Conservation (phyloP, 2,888 invertebrate species). For the Drosophila robusta region DNA sequence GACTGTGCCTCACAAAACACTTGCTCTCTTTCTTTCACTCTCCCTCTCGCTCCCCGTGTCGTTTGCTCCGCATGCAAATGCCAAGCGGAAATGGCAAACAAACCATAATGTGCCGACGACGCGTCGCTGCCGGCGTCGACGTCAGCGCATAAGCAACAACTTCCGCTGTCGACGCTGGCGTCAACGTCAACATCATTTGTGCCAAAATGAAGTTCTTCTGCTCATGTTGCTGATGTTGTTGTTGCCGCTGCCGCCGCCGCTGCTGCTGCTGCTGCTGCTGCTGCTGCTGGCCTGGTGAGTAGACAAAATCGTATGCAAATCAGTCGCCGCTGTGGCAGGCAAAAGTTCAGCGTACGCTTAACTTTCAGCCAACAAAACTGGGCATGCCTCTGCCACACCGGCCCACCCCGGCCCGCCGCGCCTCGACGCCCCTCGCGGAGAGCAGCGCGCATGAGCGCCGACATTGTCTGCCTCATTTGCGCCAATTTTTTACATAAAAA, state of each 20-base stretch:
- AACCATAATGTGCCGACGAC: constrained; percentile 74
- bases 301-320: constrained; percentile 82
- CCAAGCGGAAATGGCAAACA: constrained; percentile 80
- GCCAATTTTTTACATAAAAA: constrained; percentile 79
- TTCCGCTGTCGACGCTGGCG: constrained; percentile 55
- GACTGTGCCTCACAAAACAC: not conserved
- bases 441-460: constrained; percentile 74
- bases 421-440: constrained; percentile 14
- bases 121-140: constrained; percentile 37
- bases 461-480: constrained; percentile 82
- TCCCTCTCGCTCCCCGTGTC: not conserved
- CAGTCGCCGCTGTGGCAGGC: constrained; percentile 62
- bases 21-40: constrained; percentile 5
- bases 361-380: constrained; percentile 65
- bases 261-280: constrained; percentile 9
- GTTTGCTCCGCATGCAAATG: constrained; percentile 74
- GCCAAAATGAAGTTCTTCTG: constrained; percentile 65
- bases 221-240: constrained; percentile 4
- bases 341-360: constrained; percentile 82
- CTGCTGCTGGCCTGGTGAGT: constrained; percentile 50
- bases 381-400: constrained; percentile 40
- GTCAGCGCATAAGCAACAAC: constrained; percentile 68
- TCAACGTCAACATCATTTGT: constrained; percentile 56
- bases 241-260: not conserved
- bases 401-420: not conserved